Evolutionary conservation across 2,797 vertebrate genomes (phyloP).

Genomic region (Chromis chromis): DNA sequence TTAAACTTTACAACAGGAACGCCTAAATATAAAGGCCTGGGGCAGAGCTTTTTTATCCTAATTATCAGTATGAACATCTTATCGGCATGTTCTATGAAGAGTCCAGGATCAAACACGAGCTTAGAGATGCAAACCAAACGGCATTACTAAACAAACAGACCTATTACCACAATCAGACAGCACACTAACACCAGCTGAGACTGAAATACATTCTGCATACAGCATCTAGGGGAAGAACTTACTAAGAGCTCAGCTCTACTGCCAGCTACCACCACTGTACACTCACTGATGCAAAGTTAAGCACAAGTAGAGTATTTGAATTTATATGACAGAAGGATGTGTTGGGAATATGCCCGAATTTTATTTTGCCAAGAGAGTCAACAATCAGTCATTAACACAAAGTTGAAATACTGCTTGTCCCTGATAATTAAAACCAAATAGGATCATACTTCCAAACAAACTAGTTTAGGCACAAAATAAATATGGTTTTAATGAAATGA

Average conservation of each 20-base stretch:
- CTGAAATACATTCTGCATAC: constrained; percentile 1
- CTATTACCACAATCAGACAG: neutral
- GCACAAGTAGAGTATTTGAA: neutral
- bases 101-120: constrained; percentile 16
- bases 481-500: neutral
- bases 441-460: constrained; percentile 2
- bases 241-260: neutral
- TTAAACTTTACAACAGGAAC: constrained; percentile 9
- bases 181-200: neutral
- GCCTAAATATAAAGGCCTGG: neutral
- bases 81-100: constrained; percentile 3
- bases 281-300: constrained; percentile 7
- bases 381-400: neutral
- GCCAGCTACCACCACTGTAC: neutral
- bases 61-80: constrained; percentile 26
- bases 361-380: neutral
- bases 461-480: neutral
- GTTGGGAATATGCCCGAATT: neutral
- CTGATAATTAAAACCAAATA: constrained; percentile 7
- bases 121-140: constrained; percentile 22
- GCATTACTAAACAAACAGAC: constrained; percentile 9
- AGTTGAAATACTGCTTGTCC: neutral
- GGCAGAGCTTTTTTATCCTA: constrained; percentile 3
- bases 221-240: constrained; percentile 7
- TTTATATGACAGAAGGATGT: neutral